Evolutionary conservation across 2,888 invertebrate genomes (phyloP).

Genomic region (Heteropelma amictum): DNA sequence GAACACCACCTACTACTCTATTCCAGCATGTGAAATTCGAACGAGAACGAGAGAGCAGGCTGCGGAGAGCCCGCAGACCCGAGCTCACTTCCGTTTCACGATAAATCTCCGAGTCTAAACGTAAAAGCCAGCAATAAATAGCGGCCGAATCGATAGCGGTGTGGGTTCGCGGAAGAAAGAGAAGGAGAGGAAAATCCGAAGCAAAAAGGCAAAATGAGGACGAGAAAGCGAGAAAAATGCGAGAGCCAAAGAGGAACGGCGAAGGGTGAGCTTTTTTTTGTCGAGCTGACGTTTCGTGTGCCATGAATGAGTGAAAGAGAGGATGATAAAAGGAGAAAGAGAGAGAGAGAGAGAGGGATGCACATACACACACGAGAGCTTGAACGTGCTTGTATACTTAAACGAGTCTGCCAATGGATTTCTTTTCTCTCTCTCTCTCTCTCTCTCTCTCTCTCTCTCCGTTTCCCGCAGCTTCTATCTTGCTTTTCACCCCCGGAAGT

Average conservation of each 20-base stretch:
- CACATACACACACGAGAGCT: neutral
- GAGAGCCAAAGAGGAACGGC: slow-evolving; percentile 16
- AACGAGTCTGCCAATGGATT: slow-evolving; percentile 53
- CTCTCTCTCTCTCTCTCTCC: too few species aligned
- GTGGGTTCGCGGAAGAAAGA: slow-evolving; percentile 10
- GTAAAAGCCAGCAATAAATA: slow-evolving; percentile 58
- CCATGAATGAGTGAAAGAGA: slow-evolving; percentile 12
- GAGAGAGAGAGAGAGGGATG: slow-evolving; percentile 6
- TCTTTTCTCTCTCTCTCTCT: too few species aligned
- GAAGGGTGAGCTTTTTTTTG: slow-evolving; percentile 30
- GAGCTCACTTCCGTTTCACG: slow-evolving; percentile 47
- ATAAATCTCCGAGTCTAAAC: slow-evolving; percentile 59
- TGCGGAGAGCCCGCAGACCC: slow-evolving; percentile 29
- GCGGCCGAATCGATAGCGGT: slow-evolving; percentile 53
- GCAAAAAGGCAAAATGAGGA: slow-evolving; percentile 1
- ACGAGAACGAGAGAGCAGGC: slow-evolving; percentile 9
- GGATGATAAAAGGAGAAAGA: neutral
- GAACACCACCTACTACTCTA: slow-evolving; percentile 27
- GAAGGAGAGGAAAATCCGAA: neutral
- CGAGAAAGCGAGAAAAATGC: neutral
- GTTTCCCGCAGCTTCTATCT: too few species aligned
- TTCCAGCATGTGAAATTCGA: slow-evolving; percentile 50
- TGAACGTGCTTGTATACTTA: slow-evolving; percentile 45
- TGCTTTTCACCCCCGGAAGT: slow-evolving; percentile 41
- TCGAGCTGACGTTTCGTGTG: slow-evolving; percentile 39